Base-by-base conservation (phyloP, 2,888 invertebrate species). In the Drosophila atripex region DNA sequence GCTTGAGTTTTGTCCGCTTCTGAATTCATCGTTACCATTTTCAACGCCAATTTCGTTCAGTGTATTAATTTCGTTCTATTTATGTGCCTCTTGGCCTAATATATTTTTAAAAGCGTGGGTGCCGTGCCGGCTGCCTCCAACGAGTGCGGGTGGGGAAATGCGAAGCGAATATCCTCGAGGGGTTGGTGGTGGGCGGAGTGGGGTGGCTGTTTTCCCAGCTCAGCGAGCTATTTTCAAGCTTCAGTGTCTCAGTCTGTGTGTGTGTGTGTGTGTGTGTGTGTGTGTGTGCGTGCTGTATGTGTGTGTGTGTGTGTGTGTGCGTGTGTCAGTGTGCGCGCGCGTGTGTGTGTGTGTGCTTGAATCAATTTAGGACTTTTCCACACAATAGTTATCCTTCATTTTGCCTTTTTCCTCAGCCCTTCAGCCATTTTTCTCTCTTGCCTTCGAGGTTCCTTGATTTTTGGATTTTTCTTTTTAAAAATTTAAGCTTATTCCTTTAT, bases 11-110 rank as follows among this genome's bases (percentile, higher is more conserved):
- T 91, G 88, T 91, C 92, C 78, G 89, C 84, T 77, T 92, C 92
- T 70, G 91, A 90, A 80, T 91, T 92, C 92, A 92, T 92, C 78
- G 91, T 92, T 90, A 92, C 92, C 92, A 89, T 91, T 88, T 87
- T 89, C 64, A 57, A 70, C 63, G 56, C 59, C 43, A 3, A 21
- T 2, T 18, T 43, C 41, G 9, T 18, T 52, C 55, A 39, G 51
- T 69, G 45, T 61, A 58, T 66, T 60, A 43, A 11, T 12, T 18
- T 43, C 6, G 18, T 12, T 12, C 12, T 43, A 21, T 21, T n/a
- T n/a, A n/a, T n/a, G n/a, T n/a, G n/a, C n/a, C n/a, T n/a, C n/a
- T n/a, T n/a, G n/a, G n/a, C n/a, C n/a, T n/a, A n/a, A n/a, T n/a
- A n/a, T n/a, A n/a, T n/a, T 73, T 73, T 66, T 71, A 75, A 43